A percentile compares a stretch with the other conserved stretches of the same genome.
Conservation (phyloP, 2,888 invertebrate species). For the Lacanobia oleracea region DNA sequence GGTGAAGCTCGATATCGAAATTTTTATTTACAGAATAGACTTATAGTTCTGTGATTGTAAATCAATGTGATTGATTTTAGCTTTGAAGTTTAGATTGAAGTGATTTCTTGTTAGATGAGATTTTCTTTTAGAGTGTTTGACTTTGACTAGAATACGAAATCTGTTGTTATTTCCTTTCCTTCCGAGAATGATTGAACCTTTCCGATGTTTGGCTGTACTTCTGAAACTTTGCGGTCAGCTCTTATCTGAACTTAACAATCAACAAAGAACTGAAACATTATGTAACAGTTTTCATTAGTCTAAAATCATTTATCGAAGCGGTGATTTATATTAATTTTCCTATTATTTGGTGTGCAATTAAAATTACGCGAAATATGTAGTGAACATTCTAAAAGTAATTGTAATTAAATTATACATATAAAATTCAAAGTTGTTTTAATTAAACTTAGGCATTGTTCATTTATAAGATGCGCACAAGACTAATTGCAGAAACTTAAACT, state of each 20-base stretch:
- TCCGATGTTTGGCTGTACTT: background rate
- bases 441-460: background rate
- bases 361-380: too few species aligned
- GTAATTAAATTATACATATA: too few species aligned
- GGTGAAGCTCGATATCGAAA: too few species aligned
- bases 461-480: background rate
- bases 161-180: background rate
- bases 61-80: conserved; percentile 30
- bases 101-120: background rate
- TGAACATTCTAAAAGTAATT: background rate
- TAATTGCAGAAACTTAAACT: conserved; percentile 1
- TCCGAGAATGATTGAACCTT: background rate
- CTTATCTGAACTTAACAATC: background rate
- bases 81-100: conserved; percentile 37
- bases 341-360: too few species aligned
- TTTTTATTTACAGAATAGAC: too few species aligned
- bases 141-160: background rate
- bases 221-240: background rate
- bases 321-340: too few species aligned
- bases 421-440: background rate
- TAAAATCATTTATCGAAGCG: too few species aligned
- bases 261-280: too few species aligned
- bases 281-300: too few species aligned
- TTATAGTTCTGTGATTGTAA: conserved; percentile 14
- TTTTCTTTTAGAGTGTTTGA: background rate